These are phyloP conservation scores for Argopecten irradians DNA, from an alignment of 1,140 invertebrate species.

Conservation along the genomic window DNA sequence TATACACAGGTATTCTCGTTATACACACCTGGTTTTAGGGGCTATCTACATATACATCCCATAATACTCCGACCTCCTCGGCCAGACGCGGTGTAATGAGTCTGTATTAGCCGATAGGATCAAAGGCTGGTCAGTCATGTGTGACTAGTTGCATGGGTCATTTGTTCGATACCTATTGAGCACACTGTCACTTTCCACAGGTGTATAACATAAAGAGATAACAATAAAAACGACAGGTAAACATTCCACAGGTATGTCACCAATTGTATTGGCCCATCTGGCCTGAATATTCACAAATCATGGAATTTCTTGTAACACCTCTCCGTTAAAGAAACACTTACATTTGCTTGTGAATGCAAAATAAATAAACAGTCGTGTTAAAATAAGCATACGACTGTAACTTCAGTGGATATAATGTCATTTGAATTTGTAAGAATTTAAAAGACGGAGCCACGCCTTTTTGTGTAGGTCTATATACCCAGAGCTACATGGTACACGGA, in stretches of 20 bases:
- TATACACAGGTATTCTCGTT: background rate
- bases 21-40: background rate
- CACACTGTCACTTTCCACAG: background rate
- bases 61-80: background rate
- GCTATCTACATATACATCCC: background rate
- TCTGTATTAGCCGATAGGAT: constrained; percentile 10
- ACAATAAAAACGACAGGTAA: background rate
- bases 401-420: background rate
- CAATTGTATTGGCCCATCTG: background rate
- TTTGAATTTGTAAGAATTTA: background rate
- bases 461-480: background rate
- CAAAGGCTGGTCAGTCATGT: background rate
- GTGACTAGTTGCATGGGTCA: background rate
- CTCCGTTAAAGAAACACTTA: background rate
- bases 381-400: background rate
- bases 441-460: background rate
- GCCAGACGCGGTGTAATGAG: background rate
- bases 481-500: no score
- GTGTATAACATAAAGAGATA: background rate
- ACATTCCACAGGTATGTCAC: constrained; percentile 3
- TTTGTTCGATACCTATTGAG: constrained; percentile 5
- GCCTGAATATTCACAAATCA: background rate
- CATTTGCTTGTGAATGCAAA: background rate
- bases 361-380: background rate
- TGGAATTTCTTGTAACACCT: background rate